These are phyloP conservation scores for Mastomys coucha DNA, from an alignment of 2,113 vertebrate genomes.

Conservation along the genomic window DNA sequence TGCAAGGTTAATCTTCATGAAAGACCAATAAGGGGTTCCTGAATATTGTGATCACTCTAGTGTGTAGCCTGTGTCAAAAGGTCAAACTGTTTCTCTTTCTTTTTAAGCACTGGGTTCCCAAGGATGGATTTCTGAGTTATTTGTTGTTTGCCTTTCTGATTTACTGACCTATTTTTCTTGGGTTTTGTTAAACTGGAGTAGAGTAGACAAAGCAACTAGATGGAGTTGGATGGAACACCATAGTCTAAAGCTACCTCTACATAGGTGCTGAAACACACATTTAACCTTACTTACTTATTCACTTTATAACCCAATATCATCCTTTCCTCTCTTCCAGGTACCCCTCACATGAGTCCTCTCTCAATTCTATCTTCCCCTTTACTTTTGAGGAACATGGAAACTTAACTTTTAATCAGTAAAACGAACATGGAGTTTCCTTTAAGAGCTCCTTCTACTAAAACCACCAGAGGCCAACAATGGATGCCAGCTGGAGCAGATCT, in stretches of 20 bases:
- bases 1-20: not conserved
- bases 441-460: not conserved
- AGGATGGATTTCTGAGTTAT: not conserved
- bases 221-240: not conserved
- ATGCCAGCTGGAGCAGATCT: not conserved
- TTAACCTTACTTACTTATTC: too few species aligned
- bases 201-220: not conserved
- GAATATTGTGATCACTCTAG: not conserved
- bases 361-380: too few species aligned
- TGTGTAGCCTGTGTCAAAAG: not conserved
- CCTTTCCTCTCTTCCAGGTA: too few species aligned
- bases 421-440: not conserved
- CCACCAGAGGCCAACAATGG: too few species aligned
- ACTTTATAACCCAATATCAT: too few species aligned
- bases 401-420: not conserved
- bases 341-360: too few species aligned
- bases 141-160: slow-evolving; percentile 15
- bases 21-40: not conserved
- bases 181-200: slow-evolving; percentile 1
- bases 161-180: not conserved
- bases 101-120: not conserved
- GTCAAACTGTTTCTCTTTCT: not conserved
- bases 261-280: not conserved
- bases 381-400: not conserved
- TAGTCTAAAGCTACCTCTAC: not conserved